These are phyloP conservation scores for Drosophila cognata DNA, from an alignment of 2,888 invertebrate species.

Conservation along the genomic window DNA sequence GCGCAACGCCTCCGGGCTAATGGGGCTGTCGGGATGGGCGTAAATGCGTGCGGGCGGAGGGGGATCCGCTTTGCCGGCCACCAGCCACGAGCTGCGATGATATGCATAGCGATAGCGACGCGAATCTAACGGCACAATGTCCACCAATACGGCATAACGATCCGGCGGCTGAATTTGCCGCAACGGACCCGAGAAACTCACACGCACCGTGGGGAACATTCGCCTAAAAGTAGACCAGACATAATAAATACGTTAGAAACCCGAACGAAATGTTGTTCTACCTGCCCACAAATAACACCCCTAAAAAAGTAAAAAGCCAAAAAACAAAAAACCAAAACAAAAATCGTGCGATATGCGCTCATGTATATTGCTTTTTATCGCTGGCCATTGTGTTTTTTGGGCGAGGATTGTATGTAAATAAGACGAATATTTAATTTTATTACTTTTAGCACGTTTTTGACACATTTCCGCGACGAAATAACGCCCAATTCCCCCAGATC, in stretches of 20 bases:
- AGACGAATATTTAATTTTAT: constrained; percentile 81
- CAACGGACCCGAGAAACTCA: constrained; percentile 92
- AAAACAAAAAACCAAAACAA: not conserved
- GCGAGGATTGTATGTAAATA: constrained; percentile 70
- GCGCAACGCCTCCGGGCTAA: constrained; percentile 96
- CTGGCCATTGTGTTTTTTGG: constrained; percentile 33
- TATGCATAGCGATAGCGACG: constrained; percentile 99
- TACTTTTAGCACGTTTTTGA: constrained; percentile 82
- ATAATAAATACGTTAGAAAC: not conserved
- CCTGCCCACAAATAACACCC: constrained; percentile 14
- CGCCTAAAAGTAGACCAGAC: constrained; percentile 88
- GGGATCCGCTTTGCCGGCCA: constrained; percentile 99
- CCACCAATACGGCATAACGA: constrained; percentile 96
- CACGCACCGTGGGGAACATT: constrained; percentile 99
- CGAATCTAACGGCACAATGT: constrained; percentile 98
- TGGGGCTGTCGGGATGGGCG: constrained; percentile 98
- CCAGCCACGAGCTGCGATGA: constrained; percentile 98
- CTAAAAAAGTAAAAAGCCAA: constrained; percentile 1
- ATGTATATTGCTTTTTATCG: constrained; percentile 59
- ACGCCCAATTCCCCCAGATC: not conserved
- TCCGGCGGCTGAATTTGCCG: constrained; percentile 90
- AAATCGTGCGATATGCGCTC: constrained; percentile 28
- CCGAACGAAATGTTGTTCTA: constrained; percentile 11
- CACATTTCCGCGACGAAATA: constrained; percentile 74
- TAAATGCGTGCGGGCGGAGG: constrained; percentile 96